Conservation (phyloP, 2,797 vertebrate species). For the Darevskia nairensis region DNA sequence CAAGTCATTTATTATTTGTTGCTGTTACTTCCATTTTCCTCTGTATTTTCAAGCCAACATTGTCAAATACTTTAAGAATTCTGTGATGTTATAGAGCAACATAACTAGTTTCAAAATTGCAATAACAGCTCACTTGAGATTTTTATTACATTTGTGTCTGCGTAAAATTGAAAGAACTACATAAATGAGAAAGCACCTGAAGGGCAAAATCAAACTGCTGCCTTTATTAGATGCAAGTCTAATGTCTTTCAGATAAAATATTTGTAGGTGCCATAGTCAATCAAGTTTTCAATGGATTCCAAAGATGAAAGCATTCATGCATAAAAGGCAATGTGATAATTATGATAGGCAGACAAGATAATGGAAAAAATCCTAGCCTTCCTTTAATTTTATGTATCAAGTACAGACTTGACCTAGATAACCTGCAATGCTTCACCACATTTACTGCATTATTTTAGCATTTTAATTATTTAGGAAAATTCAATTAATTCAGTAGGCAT, state of each 20-base stretch:
- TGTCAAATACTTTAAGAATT: conserved; percentile 57
- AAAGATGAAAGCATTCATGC: conserved; percentile 87
- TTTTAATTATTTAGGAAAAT: conserved; percentile 75
- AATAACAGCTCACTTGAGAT: conserved; percentile 71
- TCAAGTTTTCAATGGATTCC: conserved; percentile 88
- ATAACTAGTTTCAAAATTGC: conserved; percentile 65
- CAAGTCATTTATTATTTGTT: conserved; percentile 51
- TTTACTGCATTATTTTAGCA: conserved; percentile 79
- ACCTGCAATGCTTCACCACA: conserved; percentile 83
- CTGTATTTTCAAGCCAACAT: conserved; percentile 60
- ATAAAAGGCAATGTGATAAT: conserved; percentile 89
- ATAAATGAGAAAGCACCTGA: conserved; percentile 76
- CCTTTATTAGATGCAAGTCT: conserved; percentile 85
- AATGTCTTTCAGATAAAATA: conserved; percentile 86
- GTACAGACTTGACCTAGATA: conserved; percentile 81
- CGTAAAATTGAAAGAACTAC: conserved; percentile 68
- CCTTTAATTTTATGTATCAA: conserved; percentile 87
- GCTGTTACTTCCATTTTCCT: conserved; percentile 46
- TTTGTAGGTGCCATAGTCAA: conserved; percentile 88
- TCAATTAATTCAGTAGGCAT: conserved; percentile 68
- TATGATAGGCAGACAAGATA: conserved; percentile 89
- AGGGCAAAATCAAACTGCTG: conserved; percentile 84
- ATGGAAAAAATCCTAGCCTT: conserved; percentile 85
- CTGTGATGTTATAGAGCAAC: conserved; percentile 54
- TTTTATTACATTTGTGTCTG: conserved; percentile 73